phyloP scores from a whole-genome alignment of 1,140 invertebrate genomes.

The Cherax quadricarinatus region DNA sequence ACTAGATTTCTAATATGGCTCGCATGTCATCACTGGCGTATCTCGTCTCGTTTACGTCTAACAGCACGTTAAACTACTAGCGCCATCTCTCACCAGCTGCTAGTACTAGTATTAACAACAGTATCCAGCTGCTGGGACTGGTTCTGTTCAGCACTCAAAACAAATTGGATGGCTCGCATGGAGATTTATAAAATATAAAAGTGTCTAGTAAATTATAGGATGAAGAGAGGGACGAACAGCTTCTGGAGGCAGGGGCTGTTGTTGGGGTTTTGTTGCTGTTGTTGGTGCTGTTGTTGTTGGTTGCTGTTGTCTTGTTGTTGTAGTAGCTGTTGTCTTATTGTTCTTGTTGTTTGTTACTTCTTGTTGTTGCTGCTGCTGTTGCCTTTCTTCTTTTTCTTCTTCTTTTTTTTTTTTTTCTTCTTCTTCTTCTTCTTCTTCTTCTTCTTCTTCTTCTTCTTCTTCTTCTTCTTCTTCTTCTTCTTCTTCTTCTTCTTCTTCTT shows the following conservation, averaged over 20 bases:
- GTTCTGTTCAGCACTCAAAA: constrained; percentile 14
- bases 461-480: not conserved
- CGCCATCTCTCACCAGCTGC: not conserved
- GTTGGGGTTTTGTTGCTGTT: not conserved
- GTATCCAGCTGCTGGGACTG: constrained; percentile 7
- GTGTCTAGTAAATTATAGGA: not conserved
- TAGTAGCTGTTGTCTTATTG: too few species aligned
- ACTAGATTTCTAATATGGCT: not conserved
- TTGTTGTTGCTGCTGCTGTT: too few species aligned
- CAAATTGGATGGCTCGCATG: not conserved
- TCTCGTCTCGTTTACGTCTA: not conserved
- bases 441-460: not conserved
- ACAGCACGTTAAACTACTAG: not conserved
- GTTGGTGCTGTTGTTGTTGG: too few species aligned
- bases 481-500: too few species aligned
- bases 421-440: not conserved
- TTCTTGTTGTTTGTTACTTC: too few species aligned
- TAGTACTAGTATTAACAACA: not conserved
- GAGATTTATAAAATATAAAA: not conserved
- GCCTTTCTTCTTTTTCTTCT: too few species aligned
- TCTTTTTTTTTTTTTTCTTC: too few species aligned
- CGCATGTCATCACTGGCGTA: not conserved
- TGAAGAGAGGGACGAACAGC: not conserved
- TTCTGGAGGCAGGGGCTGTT: not conserved
- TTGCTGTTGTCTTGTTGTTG: too few species aligned